Conservation (phyloP, 2,797 vertebrate species). For the Tiaroga cobitis region DNA sequence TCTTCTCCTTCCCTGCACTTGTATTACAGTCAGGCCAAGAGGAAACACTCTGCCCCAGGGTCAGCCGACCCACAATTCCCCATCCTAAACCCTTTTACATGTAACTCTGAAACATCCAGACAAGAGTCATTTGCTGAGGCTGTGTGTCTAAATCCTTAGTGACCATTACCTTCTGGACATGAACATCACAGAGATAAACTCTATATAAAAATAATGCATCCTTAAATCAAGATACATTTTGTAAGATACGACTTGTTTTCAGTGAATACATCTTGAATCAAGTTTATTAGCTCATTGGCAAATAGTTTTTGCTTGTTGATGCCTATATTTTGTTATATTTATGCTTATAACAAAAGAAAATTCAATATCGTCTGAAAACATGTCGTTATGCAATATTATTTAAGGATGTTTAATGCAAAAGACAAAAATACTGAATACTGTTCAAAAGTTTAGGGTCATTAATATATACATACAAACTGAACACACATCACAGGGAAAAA, state of each 20-base stretch:
- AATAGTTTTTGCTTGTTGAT: neutral
- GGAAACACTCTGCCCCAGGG: slow-evolving; percentile 77
- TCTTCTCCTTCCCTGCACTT: slow-evolving; percentile 76
- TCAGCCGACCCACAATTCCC: slow-evolving; percentile 66
- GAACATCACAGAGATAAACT: neutral
- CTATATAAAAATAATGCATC: neutral
- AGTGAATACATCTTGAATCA: neutral
- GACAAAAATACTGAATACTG: neutral
- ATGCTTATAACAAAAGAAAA: neutral
- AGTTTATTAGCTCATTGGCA: neutral
- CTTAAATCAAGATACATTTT: slow-evolving; percentile 4
- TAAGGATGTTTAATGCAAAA: slow-evolving; percentile 10
- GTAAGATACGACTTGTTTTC: neutral
- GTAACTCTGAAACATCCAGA: slow-evolving; percentile 8
- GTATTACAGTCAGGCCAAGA: slow-evolving; percentile 77
- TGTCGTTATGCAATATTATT: neutral
- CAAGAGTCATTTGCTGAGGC: slow-evolving; percentile 46
- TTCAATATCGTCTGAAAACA: neutral
- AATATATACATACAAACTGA: no score
- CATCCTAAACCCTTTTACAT: slow-evolving; percentile 1
- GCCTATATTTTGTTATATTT: neutral
- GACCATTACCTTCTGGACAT: neutral
- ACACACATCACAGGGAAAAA: no score
- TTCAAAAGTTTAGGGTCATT: neutral
- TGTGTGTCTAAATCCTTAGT: slow-evolving; percentile 32